A percentile compares a stretch with the other conserved stretches of the same genome.
phyloP scores from a whole-genome alignment of 64 coral and sea anemone species.

The Pocillopora verrucosa region DNA sequence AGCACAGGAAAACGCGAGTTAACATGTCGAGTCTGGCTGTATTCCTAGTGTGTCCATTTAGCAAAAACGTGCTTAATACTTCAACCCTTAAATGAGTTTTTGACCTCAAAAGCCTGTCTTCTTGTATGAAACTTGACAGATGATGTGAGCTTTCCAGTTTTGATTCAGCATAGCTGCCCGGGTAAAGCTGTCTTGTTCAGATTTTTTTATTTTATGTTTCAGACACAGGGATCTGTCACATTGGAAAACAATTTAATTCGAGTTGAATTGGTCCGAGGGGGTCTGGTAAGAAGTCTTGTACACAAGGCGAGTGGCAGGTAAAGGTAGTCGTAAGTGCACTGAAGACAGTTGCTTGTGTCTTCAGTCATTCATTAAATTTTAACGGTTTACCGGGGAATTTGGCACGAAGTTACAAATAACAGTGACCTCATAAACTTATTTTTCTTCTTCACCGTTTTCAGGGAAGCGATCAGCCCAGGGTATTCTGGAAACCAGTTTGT shows the following conservation, averaged over 20 bases:
- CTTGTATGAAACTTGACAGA: no score
- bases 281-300: conserved; percentile 33
- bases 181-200: neutral
- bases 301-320: conserved; percentile 58
- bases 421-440: neutral
- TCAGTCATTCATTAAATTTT: no score
- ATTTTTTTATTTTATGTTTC: neutral
- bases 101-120: no score
- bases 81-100: no score
- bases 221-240: neutral
- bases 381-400: no score
- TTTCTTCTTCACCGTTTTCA: conserved; percentile 8
- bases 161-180: neutral
- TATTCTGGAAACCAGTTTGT: conserved; percentile 85
- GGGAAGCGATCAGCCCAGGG: conserved; percentile 74
- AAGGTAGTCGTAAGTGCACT: neutral
- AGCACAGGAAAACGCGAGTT: no score
- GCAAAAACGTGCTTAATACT: no score
- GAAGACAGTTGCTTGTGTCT: no score
- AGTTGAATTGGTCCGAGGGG: conserved; percentile 30
- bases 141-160: neutral
- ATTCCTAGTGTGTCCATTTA: no score
- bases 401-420: neutral
- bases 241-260: conserved; percentile 36
- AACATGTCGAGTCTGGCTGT: no score